Evolutionary conservation across 1,140 invertebrate species (phyloP).

Genomic region (Zaprionus ghesquierei): DNA sequence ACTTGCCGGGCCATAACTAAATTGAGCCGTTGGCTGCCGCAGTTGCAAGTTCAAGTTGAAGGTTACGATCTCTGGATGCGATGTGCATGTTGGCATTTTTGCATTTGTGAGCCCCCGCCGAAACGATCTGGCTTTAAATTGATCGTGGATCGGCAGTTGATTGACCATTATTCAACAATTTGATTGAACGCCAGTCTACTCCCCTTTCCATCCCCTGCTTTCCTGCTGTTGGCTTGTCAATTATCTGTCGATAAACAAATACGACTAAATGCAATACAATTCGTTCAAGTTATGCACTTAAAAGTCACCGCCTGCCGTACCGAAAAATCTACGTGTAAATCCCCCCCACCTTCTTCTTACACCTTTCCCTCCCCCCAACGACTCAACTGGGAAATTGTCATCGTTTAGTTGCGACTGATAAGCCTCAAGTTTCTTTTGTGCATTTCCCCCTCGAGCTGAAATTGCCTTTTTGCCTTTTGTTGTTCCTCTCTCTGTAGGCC

Average conservation of each 20-base stretch:
- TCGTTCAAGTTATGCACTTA: constrained; percentile 58
- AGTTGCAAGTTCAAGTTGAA: constrained; percentile 64
- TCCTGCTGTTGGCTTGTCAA: constrained; percentile 40
- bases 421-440: constrained; percentile 28
- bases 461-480: constrained; percentile 7
- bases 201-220: not conserved
- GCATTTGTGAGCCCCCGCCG: not conserved
- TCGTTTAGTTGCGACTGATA: constrained; percentile 16
- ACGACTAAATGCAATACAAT: constrained; percentile 50
- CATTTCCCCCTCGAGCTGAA: constrained; percentile 28
- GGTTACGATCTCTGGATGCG: constrained; percentile 17
- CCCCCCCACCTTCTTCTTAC: not conserved
- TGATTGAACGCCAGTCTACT: constrained; percentile 41
- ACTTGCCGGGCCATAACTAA: constrained; percentile 6
- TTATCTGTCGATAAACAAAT: constrained; percentile 63
- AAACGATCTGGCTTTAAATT: constrained; percentile 24
- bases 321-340: constrained; percentile 16
- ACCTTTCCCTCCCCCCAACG: not conserved
- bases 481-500: not conserved
- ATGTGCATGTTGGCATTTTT: not conserved
- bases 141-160: constrained; percentile 50
- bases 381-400: not conserved
- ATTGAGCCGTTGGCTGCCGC: constrained; percentile 16
- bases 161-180: constrained; percentile 65
- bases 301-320: constrained; percentile 26